These are phyloP conservation scores for Picus viridis DNA, from an alignment of 2,797 vertebrate species.

Conservation along the genomic window DNA sequence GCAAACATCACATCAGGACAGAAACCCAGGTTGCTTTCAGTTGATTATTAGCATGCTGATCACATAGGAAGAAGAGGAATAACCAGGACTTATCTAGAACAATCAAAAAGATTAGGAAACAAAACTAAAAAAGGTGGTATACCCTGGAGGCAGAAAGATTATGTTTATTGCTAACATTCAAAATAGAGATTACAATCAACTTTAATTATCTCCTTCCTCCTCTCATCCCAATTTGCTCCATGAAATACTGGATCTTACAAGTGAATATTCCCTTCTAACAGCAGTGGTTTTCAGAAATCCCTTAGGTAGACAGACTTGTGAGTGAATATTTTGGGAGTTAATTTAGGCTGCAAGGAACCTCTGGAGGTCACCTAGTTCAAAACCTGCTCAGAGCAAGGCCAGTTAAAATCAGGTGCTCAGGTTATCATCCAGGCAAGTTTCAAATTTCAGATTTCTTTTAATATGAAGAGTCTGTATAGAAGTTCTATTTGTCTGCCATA, in stretches of 20 bases:
- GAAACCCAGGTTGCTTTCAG: not conserved
- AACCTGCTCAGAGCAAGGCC: not conserved
- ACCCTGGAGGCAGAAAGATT: not conserved
- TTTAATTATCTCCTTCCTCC: not conserved
- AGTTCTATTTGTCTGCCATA: not conserved
- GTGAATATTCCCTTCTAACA: not conserved
- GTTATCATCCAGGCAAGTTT: not conserved
- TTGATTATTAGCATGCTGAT: not conserved
- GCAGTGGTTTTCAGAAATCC: not conserved
- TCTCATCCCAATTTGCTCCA: not conserved
- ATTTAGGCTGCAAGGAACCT: not conserved
- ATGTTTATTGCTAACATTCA: not conserved
- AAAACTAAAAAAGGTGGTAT: not conserved
- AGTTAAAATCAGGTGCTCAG: not conserved
- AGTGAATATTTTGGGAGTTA: not conserved
- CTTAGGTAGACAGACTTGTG: fast-evolving
- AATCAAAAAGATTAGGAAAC: not conserved
- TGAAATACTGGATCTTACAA: not conserved
- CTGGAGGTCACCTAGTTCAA: not conserved
- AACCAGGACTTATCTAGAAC: not conserved
- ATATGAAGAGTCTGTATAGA: not conserved
- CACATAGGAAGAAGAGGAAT: not conserved
- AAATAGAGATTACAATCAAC: not conserved
- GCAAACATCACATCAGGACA: not conserved
- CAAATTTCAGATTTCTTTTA: slow-evolving; percentile 5